Conservation (phyloP, 2,888 invertebrate genomes). For the Prosopocoilus inquinatus region DNA sequence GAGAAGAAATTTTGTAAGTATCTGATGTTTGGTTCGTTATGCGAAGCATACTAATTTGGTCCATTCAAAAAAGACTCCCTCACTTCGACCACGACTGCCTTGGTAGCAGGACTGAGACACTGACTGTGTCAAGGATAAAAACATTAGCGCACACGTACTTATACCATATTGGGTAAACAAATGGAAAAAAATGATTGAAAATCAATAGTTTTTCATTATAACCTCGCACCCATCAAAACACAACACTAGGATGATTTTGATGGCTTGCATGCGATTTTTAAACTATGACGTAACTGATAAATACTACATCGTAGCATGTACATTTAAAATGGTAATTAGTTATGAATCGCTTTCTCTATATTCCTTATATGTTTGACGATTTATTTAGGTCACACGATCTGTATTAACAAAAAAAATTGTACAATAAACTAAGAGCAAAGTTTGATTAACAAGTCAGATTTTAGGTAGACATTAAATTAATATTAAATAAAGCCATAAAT, state of each 20-base stretch:
- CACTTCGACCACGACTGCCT: neutral
- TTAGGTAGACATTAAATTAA: too few species aligned
- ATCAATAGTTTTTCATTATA: neutral
- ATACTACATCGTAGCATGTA: too few species aligned
- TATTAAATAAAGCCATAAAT: too few species aligned
- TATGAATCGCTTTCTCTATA: neutral
- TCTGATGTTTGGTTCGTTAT: neutral
- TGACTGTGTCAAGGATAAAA: constrained; percentile 2
- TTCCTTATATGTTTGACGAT: neutral
- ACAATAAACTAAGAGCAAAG: neutral
- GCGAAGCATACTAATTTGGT: neutral
- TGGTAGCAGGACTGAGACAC: neutral
- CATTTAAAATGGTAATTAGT: neutral
- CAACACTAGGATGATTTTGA: neutral
- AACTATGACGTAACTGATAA: too few species aligned
- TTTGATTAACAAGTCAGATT: too few species aligned
- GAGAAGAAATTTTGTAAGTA: too few species aligned
- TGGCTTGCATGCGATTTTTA: neutral
- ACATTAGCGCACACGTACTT: neutral
- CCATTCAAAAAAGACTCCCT: constrained; percentile 1
- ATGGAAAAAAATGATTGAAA: neutral
- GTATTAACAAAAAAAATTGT: neutral
- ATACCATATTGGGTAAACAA: neutral
- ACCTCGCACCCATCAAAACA: neutral
- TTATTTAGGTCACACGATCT: neutral